phyloP scores from a whole-genome alignment of 2,113 vertebrate species.

The Emydocephalus ijimae region DNA sequence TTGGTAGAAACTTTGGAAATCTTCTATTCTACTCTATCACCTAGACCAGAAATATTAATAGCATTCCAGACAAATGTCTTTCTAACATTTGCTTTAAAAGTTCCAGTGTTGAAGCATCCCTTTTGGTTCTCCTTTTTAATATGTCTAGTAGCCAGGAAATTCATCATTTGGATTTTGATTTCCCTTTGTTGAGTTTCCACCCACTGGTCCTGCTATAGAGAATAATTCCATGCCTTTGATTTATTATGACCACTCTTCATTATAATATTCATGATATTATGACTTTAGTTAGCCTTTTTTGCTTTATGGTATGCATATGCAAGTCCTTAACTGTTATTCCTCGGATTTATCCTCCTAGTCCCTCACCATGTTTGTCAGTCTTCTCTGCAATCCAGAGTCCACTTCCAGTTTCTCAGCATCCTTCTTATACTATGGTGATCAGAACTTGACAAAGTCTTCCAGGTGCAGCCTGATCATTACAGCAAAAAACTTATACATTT shows the following conservation, averaged over 20 bases:
- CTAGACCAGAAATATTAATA: neutral
- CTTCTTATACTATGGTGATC: too few species aligned
- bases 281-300: too few species aligned
- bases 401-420: too few species aligned
- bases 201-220: neutral
- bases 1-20: neutral
- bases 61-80: neutral
- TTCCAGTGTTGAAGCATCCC: neutral
- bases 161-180: neutral
- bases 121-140: neutral
- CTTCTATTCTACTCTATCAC: neutral
- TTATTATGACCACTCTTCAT: neutral
- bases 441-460: too few species aligned
- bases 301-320: too few species aligned
- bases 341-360: too few species aligned
- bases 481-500: too few species aligned
- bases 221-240: neutral
- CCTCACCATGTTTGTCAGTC: too few species aligned
- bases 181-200: neutral
- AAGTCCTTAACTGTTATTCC: too few species aligned
- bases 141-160: neutral
- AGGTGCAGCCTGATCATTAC: too few species aligned
- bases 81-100: neutral
- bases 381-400: too few species aligned
- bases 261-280: too few species aligned